These are phyloP conservation scores for Hipposideros larvatus DNA, from an alignment of 2,797 vertebrate genomes.

Conservation along the genomic window DNA sequence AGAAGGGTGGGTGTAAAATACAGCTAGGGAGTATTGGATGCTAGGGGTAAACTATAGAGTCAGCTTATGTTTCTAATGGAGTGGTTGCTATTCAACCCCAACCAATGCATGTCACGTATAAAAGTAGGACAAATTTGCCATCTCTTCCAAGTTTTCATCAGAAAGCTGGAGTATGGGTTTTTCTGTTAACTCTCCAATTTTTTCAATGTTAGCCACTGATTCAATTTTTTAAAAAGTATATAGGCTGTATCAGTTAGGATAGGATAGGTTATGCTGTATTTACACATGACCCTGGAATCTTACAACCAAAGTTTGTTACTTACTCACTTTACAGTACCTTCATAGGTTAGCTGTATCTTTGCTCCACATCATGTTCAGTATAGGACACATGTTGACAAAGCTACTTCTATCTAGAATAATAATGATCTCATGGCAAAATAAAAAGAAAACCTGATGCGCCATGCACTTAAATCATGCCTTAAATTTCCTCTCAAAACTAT, in stretches of 20 bases:
- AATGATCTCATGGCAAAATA: neutral
- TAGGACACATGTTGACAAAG: neutral
- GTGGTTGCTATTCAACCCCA: neutral
- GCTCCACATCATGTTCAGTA: neutral
- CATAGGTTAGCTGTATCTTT: neutral
- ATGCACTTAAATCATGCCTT: neutral
- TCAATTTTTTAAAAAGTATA: neutral
- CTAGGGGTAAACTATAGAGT: neutral
- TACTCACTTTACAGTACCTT: neutral
- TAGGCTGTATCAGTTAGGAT: neutral
- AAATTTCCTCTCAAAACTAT: slow-evolving; percentile 1
- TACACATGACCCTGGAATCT: neutral
- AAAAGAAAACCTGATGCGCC: slow-evolving; percentile 4
- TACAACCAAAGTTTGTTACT: neutral
- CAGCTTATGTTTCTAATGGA: neutral
- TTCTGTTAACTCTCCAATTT: neutral
- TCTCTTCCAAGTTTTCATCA: neutral
- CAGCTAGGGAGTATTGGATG: neutral
- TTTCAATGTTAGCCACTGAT: neutral
- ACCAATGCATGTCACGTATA: neutral
- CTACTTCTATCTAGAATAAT: neutral
- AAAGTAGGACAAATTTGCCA: neutral
- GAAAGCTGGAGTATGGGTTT: neutral
- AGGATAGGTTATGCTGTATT: neutral
- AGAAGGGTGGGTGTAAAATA: neutral